phyloP scores from a whole-genome alignment of 2,888 invertebrate species.

The Drosophila pseudotalamancana region DNA sequence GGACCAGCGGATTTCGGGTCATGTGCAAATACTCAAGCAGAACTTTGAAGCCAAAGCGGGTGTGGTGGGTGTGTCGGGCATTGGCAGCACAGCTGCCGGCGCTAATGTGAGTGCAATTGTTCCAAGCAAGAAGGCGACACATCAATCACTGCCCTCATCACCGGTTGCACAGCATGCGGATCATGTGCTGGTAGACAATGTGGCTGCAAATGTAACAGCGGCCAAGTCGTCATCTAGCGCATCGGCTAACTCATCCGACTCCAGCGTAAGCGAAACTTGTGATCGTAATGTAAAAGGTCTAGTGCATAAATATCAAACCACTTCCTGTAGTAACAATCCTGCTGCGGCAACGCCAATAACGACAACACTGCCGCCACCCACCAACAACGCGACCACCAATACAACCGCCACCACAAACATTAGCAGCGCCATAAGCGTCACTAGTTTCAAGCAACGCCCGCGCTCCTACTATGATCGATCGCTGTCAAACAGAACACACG shows the following conservation, averaged over 20 bases:
- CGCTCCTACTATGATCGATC: conserved; percentile 83
- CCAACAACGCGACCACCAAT: conserved; percentile 29
- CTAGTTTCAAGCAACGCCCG: conserved; percentile 77
- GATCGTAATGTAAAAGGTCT: conserved; percentile 90
- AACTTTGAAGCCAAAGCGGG: conserved; percentile 92
- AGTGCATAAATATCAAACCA: conserved; percentile 90
- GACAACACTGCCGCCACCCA: conserved; percentile 51
- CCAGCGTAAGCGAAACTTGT: conserved; percentile 85
- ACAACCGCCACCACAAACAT: conserved; percentile 18
- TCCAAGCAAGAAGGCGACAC: conserved; percentile 83
- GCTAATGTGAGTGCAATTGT: conserved; percentile 8
- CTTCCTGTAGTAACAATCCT: conserved; percentile 73
- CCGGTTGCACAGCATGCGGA: conserved; percentile 86
- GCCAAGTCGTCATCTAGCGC: conserved; percentile 51
- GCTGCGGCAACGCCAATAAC: conserved; percentile 54
- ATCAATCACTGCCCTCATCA: conserved; percentile 87
- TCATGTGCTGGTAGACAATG: conserved; percentile 62
- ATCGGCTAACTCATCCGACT: conserved; percentile 68
- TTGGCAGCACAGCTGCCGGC: conserved; percentile 9
- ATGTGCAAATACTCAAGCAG: conserved; percentile 93
- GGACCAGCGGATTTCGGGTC: conserved; percentile 86
- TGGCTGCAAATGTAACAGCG: conserved; percentile 14
- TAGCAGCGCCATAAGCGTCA: conserved; percentile 33
- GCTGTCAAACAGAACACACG: conserved; percentile 76
- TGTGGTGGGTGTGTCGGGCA: conserved; percentile 42